Conservation (phyloP, 1,140 invertebrate genomes). For the Trinorchestia longiramus region DNA sequence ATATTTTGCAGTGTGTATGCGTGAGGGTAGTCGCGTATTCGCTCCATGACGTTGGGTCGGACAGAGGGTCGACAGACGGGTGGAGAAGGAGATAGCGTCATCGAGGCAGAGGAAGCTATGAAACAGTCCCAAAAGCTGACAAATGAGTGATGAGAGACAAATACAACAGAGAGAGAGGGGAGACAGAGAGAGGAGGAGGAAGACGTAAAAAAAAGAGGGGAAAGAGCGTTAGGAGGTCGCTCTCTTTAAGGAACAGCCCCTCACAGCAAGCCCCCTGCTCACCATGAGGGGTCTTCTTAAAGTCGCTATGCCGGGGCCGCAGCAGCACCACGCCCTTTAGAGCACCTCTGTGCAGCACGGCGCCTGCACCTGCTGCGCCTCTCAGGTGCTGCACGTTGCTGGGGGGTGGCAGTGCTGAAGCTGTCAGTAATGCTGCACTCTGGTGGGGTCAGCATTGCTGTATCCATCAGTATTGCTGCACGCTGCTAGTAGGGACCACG, state of each 20-base stretch:
- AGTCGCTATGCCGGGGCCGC: conserved; percentile 11
- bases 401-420: background rate
- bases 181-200: conserved; percentile 5
- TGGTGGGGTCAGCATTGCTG: no score
- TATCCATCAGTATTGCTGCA: no score
- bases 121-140: background rate
- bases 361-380: background rate
- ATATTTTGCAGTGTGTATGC: background rate
- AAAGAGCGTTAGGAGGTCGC: conserved; percentile 18
- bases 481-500: no score
- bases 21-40: background rate
- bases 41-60: background rate
- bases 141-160: background rate
- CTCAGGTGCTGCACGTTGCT: background rate
- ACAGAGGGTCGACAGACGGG: background rate
- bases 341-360: conserved; percentile 1
- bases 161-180: conserved; percentile 37
- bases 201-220: background rate
- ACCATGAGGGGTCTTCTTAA: background rate
- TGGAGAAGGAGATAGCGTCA: no score
- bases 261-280: background rate
- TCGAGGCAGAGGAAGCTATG: background rate
- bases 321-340: background rate
- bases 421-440: background rate
- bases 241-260: background rate